phyloP scores from a whole-genome alignment of 2,113 vertebrate genomes.

The Sclerurus mexicanus region DNA sequence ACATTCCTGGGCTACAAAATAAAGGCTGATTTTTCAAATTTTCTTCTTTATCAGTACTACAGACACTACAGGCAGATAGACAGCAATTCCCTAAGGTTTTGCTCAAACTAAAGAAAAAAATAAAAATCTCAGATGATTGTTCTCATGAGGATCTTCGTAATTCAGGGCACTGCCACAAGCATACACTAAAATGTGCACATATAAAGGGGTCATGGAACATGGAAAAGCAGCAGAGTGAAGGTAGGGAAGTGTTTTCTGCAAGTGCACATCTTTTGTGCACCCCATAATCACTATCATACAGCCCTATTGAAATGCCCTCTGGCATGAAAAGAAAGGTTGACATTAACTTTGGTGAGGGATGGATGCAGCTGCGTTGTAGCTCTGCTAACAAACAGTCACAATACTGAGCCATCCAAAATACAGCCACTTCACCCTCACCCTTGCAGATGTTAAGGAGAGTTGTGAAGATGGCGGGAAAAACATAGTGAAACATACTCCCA shows the following conservation, averaged over 20 bases:
- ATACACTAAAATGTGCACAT: not conserved
- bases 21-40: not conserved
- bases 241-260: not conserved
- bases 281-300: not conserved
- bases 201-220: not conserved
- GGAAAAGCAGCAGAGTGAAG: not conserved
- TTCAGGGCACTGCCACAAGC: not conserved
- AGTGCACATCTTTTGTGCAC: not conserved
- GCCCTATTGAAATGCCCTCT: not conserved
- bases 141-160: not conserved
- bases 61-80: not conserved
- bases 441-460: not conserved
- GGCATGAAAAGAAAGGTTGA: not conserved
- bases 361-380: not conserved
- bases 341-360: not conserved
- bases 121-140: not conserved
- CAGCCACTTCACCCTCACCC: not conserved
- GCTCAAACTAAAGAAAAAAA: not conserved
- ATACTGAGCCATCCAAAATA: not conserved
- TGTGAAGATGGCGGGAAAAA: not conserved
- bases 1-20: not conserved
- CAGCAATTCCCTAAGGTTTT: not conserved
- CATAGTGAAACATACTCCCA: not conserved
- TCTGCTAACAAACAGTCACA: not conserved
- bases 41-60: not conserved